Base-by-base conservation (phyloP, 2,888 invertebrate genomes). In the Acholoe squamosa region DNA sequence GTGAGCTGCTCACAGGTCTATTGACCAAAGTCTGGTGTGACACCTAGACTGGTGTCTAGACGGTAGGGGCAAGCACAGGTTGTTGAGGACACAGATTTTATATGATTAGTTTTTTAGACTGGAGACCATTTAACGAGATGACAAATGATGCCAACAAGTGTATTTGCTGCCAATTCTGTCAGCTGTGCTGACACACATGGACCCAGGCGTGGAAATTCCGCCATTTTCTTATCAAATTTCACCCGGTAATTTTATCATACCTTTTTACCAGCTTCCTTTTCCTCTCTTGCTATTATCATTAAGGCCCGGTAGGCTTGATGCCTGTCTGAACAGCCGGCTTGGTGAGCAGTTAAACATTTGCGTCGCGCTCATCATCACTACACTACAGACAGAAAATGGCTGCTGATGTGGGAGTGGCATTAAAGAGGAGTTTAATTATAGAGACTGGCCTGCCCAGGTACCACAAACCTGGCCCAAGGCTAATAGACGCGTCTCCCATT, bases 351-450 rank as follows among this genome's bases (percentile, higher is more conserved):
- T 61, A n/a, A 61, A 61, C 61, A 61, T 61, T n/a, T n/a, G 61
- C 61, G 61, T 61, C 61, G 61, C 14, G 22, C 61, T 61, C 22
- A 7, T n/a, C 22, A 61, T 3, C 61, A 61, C 61, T 61, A 14
- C 7, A 19, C 61, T n/a, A 3, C 61, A 61, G 61, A 61, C 61
- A 61, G 22, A 61, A n/a, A 61, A n/a, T n/a, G 61, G 61, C 61
- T 43, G 43, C 43, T 43, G 61, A 7, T 19, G 22, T 19, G 61
- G 22, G 61, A 61, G 61, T n/a, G 61, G 61, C 61, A 43, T 61
- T 61, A 61, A 61, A 61, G 61, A 61, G 61, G 22, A 61, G 22
- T 61, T 61, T 61, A 61, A n/a, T 61, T 61, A 61, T 61, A 61
- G 61, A 61, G 61, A 0, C 61, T 3, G 7, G 61, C 19, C 22